Conservation (phyloP, 2,888 invertebrate species). For the Caenorhabditis sp. region DNA sequence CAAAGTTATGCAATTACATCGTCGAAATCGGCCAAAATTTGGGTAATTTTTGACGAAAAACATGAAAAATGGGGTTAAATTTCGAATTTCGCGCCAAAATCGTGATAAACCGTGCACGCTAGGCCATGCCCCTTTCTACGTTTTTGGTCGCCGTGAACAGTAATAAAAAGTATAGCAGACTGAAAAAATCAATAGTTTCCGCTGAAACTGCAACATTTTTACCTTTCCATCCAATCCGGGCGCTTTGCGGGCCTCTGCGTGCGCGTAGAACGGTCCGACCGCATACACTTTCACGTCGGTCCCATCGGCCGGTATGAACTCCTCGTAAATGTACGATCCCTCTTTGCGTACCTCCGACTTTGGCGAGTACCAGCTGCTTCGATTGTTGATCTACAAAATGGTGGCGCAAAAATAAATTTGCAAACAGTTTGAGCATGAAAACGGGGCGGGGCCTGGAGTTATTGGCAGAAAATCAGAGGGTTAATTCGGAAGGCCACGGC, state of each 20-base stretch:
- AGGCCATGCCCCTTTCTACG: too few relatives aligned
- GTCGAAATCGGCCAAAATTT: too few relatives aligned
- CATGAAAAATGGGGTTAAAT: too few relatives aligned
- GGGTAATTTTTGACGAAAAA: too few relatives aligned
- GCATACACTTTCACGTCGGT: constrained; percentile 91
- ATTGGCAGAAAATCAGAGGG: not conserved
- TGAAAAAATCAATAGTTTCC: constrained; percentile 9
- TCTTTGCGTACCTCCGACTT: constrained; percentile 92
- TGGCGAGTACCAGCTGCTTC: constrained; percentile 98
- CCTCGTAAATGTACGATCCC: constrained; percentile 99
- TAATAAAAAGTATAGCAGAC: too few relatives aligned
- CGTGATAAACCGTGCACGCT: too few relatives aligned
- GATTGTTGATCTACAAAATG: constrained; percentile 90
- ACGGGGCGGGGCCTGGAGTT: too few relatives aligned
- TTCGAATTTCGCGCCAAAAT: too few relatives aligned
- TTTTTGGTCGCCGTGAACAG: too few relatives aligned
- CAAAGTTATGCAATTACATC: too few relatives aligned
- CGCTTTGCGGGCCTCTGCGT: constrained; percentile 98
- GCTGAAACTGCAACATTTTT: too few relatives aligned
- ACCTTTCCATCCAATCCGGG: constrained; percentile 83
- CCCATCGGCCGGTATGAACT: constrained; percentile 99
- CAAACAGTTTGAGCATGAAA: not conserved
- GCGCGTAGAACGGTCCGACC: constrained; percentile 98
- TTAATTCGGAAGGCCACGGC: too few relatives aligned
- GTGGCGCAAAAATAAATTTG: not conserved